A percentile compares a stretch with the other conserved stretches of the same genome.
Conservation (phyloP, 2,113 vertebrate genomes). For the Xiphophorus hellerii region DNA sequence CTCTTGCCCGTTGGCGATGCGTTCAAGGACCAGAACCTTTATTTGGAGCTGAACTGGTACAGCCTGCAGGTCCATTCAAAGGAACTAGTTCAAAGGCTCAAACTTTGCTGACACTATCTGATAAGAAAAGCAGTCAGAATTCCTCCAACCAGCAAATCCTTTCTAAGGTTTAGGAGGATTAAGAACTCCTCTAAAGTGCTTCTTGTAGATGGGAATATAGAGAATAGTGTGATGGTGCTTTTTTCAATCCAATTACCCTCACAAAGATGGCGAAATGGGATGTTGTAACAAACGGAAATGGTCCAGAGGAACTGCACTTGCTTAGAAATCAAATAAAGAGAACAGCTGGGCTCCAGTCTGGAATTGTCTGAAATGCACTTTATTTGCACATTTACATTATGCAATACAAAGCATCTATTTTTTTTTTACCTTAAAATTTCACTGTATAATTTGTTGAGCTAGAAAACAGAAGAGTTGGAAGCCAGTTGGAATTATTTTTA, state of each 20-base stretch:
- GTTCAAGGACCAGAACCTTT: background rate
- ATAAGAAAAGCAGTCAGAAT: conserved; percentile 55
- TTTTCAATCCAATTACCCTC: conserved; percentile 54
- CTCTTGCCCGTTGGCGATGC: background rate
- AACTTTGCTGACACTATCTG: conserved; percentile 45
- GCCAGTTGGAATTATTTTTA: no score
- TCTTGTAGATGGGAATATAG: conserved; percentile 35
- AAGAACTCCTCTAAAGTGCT: conserved; percentile 41
- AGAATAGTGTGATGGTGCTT: conserved; percentile 29
- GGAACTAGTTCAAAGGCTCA: conserved; percentile 46
- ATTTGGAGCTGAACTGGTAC: no score
- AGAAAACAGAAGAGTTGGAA: no score
- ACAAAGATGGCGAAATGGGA: conserved; percentile 20
- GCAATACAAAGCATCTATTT: no score
- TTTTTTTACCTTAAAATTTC: no score
- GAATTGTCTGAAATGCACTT: background rate
- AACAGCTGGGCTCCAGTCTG: background rate
- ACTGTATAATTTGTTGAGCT: no score
- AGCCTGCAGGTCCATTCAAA: background rate
- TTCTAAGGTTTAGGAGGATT: conserved; percentile 47
- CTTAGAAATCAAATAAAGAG: conserved; percentile 14
- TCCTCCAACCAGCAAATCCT: conserved; percentile 56
- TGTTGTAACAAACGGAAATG: conserved; percentile 31
- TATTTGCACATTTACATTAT: background rate
- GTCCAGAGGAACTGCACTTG: conserved; percentile 29